Evolutionary conservation across 1,140 invertebrate genomes (phyloP).

Genomic region (Cydia amplana): DNA sequence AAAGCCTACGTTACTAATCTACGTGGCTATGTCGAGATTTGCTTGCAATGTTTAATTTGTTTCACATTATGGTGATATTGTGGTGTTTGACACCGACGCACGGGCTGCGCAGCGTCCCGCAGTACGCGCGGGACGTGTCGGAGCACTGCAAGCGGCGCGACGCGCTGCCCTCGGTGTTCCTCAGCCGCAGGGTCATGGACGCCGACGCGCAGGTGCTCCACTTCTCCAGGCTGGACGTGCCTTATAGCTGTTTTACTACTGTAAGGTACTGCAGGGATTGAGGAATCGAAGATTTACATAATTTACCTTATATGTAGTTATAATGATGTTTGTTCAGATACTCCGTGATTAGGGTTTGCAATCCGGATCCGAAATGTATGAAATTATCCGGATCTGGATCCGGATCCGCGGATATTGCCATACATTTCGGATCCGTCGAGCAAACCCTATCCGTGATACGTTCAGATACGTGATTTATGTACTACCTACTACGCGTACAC

Average conservation of each 20-base stretch:
- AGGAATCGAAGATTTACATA: not conserved
- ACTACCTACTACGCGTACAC: no score
- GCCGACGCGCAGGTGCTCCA: constrained; percentile 59
- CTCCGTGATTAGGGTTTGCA: no score
- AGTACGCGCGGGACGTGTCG: constrained; percentile 61
- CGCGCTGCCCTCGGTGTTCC: constrained; percentile 61
- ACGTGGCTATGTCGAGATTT: not conserved
- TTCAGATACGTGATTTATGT: no score
- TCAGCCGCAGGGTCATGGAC: constrained; percentile 56
- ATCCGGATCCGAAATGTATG: no score
- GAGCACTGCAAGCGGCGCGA: constrained; percentile 62
- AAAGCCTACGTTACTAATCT: not conserved
- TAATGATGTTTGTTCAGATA: no score
- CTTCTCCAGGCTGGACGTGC: constrained; percentile 58
- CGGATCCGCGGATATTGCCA: no score
- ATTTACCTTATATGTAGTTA: no score
- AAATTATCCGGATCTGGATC: no score
- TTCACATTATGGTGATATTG: not conserved
- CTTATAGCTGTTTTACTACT: constrained; percentile 66
- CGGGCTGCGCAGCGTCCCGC: constrained; percentile 40
- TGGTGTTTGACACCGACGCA: not conserved
- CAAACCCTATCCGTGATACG: no score
- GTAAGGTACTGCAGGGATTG: constrained; percentile 51
- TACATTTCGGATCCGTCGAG: no score
- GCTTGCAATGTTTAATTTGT: not conserved